These are phyloP conservation scores for Ariopsis seemanni DNA, from an alignment of 2,113 vertebrate species.

Conservation along the genomic window DNA sequence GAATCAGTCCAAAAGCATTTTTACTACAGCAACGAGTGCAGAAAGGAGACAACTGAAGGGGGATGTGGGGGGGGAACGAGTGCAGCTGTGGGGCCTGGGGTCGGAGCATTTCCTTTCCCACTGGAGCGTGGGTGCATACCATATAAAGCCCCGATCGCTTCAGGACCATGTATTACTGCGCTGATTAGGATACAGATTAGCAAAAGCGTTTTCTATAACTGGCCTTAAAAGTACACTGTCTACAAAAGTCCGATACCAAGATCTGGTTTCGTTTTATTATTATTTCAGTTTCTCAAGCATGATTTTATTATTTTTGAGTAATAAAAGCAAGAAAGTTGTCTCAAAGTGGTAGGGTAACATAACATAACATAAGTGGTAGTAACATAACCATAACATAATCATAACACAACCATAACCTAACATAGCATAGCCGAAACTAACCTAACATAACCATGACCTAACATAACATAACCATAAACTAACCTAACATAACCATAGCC, in stretches of 20 bases:
- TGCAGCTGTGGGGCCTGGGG: conserved; percentile 52
- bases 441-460: no score
- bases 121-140: conserved; percentile 11
- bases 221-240: neutral
- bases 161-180: neutral
- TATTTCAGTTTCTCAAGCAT: neutral
- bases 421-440: no score
- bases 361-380: no score
- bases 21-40: neutral
- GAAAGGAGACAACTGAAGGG: neutral
- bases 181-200: conserved; percentile 9
- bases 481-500: no score
- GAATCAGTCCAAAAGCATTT: neutral
- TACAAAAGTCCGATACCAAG: neutral
- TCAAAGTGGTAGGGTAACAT: neutral
- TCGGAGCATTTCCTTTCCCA: conserved; percentile 48
- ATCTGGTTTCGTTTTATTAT: neutral
- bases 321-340: neutral
- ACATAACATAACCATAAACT: no score
- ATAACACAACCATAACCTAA: no score
- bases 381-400: no score
- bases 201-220: neutral
- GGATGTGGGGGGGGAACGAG: no score
- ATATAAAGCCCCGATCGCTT: neutral
- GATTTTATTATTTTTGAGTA: neutral